phyloP scores from a whole-genome alignment of 2,113 vertebrate genomes.

The Rostratula benghalensis region DNA sequence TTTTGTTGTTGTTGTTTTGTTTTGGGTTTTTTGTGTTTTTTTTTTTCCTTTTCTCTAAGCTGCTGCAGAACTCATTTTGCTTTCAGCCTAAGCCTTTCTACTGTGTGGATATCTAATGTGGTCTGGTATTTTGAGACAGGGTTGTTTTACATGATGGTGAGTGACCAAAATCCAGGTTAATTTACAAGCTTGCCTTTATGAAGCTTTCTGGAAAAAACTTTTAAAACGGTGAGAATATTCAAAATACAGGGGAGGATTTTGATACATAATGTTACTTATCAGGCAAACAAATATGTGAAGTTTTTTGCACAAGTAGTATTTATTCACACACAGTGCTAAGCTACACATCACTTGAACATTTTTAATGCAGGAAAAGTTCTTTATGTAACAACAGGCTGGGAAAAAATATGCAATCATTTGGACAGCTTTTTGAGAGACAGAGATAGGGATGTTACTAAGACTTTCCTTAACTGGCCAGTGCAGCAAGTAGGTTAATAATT shows the following conservation, averaged over 20 bases:
- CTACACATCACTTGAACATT: rapidly evolving
- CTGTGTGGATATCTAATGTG: neutral
- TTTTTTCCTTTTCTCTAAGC: neutral
- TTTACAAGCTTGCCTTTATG: neutral
- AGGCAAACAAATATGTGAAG: neutral
- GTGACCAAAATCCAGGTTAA: neutral
- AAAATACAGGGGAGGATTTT: neutral
- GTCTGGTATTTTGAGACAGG: neutral
- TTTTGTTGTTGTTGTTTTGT: too few species aligned
- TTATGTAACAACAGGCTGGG: neutral
- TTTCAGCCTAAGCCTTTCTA: neutral
- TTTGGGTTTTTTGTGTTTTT: too few species aligned
- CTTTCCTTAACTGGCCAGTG: neutral
- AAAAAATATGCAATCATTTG: neutral
- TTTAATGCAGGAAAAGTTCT: neutral
- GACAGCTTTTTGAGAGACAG: neutral
- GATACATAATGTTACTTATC: neutral
- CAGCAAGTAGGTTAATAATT: neutral
- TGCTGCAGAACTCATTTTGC: neutral
- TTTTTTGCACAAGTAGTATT: neutral
- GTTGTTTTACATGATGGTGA: neutral
- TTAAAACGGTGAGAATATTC: neutral
- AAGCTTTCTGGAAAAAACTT: neutral
- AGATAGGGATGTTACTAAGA: neutral
- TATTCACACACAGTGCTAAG: neutral